These are phyloP conservation scores for Coryphaenoides rupestris DNA, from an alignment of 2,113 vertebrate species.

Conservation along the genomic window DNA sequence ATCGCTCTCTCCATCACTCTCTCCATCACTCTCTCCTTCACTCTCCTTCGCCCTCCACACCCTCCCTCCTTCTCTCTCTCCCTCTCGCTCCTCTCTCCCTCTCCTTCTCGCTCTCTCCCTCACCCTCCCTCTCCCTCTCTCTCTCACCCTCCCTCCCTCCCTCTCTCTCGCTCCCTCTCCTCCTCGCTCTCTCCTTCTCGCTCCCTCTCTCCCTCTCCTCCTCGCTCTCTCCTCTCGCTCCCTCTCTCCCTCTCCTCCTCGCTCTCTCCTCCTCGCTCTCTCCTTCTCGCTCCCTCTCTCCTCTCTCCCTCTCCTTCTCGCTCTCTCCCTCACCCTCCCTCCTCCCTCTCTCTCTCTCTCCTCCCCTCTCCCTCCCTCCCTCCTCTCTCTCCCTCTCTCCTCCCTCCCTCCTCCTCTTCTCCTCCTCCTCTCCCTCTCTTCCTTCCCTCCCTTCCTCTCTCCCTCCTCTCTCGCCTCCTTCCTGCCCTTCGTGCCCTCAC, in stretches of 20 bases:
- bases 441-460: not conserved
- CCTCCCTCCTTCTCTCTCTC: not conserved
- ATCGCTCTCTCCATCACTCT: slow-evolving; percentile 30
- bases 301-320: not conserved
- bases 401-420: not conserved
- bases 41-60: too few species aligned
- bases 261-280: too few species aligned
- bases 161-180: not conserved
- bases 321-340: not conserved
- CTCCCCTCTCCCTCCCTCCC: not conserved
- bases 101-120: not conserved
- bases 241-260: not conserved
- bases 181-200: not conserved
- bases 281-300: not conserved
- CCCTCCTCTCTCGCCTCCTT: not conserved
- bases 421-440: slow-evolving; percentile 1
- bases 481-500: not conserved
- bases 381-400: not conserved
- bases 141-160: not conserved
- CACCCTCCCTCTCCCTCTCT: not conserved
- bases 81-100: not conserved
- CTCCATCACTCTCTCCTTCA: too few species aligned
- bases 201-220: not conserved
- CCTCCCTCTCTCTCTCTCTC: not conserved
- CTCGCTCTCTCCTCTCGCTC: too few species aligned